A percentile compares a stretch with the other conserved stretches of the same genome.
phyloP scores from a whole-genome alignment of 2,888 invertebrate genomes.

The Stenoptilia bipunctidactyla region DNA sequence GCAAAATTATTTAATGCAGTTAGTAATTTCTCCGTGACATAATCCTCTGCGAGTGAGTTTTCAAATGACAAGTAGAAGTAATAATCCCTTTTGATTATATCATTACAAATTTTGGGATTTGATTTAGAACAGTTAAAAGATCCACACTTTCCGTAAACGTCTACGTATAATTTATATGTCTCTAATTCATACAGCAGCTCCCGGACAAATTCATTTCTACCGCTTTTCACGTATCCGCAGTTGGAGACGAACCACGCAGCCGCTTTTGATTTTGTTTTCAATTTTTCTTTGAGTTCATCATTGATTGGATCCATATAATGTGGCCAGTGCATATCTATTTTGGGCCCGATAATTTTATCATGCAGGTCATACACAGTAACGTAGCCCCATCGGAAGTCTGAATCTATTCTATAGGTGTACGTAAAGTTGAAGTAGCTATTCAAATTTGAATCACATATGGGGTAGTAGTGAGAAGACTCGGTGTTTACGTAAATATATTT shows the following conservation, averaged over 20 bases:
- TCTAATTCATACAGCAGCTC: constrained; percentile 18
- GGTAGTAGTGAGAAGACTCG: constrained; percentile 35
- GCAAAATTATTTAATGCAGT: constrained; percentile 51
- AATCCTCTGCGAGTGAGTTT: too few relatives aligned
- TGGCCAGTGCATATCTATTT: constrained; percentile 25
- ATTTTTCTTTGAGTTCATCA: constrained; percentile 7
- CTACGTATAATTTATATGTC: constrained; percentile 22
- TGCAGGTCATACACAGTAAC: constrained; percentile 25
- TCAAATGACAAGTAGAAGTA: constrained; percentile 39
- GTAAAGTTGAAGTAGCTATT: constrained; percentile 37
- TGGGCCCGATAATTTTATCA: constrained; percentile 25
- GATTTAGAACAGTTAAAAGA: constrained; percentile 11
- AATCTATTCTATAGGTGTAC: constrained; percentile 34
- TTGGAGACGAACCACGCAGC: constrained; percentile 42
- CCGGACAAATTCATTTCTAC: constrained; percentile 21
- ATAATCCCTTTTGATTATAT: constrained; percentile 24
- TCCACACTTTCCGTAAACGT: constrained; percentile 30
- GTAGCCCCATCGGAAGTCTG: constrained; percentile 33
- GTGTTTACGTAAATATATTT: constrained; percentile 32
- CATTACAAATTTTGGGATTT: constrained; percentile 18
- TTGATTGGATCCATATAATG: constrained; percentile 25
- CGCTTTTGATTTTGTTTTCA: constrained; percentile 21
- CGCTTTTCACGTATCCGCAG: constrained; percentile 26
- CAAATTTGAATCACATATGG: constrained; percentile 21
- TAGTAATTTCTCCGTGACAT: constrained; percentile 18